phyloP scores from a whole-genome alignment of 1,140 invertebrate species.

The Anoplolepis gracilipes region DNA sequence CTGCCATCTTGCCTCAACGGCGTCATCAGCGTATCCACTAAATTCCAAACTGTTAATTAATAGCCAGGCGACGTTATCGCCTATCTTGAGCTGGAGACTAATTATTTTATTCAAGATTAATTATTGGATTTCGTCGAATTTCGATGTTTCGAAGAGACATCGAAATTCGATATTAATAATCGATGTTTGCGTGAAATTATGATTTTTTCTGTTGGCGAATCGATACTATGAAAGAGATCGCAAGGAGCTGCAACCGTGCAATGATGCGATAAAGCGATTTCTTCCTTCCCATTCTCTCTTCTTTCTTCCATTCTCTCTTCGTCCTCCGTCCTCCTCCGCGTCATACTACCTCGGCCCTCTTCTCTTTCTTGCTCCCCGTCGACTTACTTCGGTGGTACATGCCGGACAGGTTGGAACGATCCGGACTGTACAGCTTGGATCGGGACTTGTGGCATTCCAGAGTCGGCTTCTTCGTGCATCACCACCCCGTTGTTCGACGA shows the following conservation, averaged over 20 bases:
- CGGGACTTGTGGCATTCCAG: conserved; percentile 78
- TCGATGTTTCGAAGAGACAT: conserved; percentile 1
- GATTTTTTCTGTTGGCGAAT: conserved; percentile 51
- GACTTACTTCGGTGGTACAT: conserved; percentile 69
- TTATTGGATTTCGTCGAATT: neutral
- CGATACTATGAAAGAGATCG: neutral
- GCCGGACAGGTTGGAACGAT: conserved; percentile 79
- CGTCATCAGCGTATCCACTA: neutral
- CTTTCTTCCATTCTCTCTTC: conserved; percentile 54
- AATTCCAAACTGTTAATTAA: conserved; percentile 19
- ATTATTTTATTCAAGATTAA: conserved; percentile 19
- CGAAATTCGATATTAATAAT: neutral
- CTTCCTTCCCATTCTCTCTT: conserved; percentile 54
- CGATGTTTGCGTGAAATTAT: neutral
- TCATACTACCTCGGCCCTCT: conserved; percentile 50
- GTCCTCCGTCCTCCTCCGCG: conserved; percentile 54
- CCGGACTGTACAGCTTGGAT: conserved; percentile 75
- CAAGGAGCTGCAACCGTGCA: conserved; percentile 7
- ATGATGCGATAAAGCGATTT: conserved; percentile 77
- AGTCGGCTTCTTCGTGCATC: conserved; percentile 79
- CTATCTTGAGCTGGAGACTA: neutral
- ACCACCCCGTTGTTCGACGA: conserved; percentile 62
- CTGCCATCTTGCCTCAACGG: conserved; percentile 25
- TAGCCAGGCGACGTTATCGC: neutral
- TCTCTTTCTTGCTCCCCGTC: conserved; percentile 57